Conservation (phyloP, 53 echinoderm and acorn worm species). For the Temnopleurus reevesii region DNA sequence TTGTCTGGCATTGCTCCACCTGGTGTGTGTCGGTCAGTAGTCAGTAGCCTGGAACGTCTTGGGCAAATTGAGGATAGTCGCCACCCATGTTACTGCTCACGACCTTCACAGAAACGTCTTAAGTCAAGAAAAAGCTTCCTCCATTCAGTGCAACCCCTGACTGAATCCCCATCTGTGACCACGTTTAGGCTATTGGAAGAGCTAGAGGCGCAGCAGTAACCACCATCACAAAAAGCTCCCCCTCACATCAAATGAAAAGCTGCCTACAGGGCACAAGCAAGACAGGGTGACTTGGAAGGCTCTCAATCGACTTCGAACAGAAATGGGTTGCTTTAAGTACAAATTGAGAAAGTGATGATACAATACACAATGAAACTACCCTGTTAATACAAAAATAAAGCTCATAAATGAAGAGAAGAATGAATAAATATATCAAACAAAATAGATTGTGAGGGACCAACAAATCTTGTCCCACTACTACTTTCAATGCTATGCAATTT, state of each 20-base stretch:
- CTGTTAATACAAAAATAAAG: too few relatives aligned
- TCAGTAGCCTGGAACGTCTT: too few relatives aligned
- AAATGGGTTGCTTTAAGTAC: constrained; percentile 33
- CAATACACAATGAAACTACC: background rate
- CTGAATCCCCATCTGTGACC: too few relatives aligned
- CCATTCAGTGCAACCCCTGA: too few relatives aligned
- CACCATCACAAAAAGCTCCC: constrained; percentile 37
- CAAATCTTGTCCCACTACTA: too few relatives aligned
- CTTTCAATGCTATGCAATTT: too few relatives aligned
- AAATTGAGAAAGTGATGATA: constrained; percentile 59
- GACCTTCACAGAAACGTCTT: background rate
- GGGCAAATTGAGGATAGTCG: background rate
- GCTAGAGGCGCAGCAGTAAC: too few relatives aligned
- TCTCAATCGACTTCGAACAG: constrained; percentile 55
- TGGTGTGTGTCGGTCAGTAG: background rate
- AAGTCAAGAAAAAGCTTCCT: too few relatives aligned
- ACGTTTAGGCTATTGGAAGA: too few relatives aligned
- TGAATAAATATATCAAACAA: too few relatives aligned
- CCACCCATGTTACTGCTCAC: background rate
- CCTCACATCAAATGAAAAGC: constrained; percentile 2
- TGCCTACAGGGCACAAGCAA: constrained; percentile 36
- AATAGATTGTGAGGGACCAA: too few relatives aligned
- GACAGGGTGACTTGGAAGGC: constrained; percentile 51
- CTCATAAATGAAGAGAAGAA: too few relatives aligned
- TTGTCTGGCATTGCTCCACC: constrained; percentile 51